These are phyloP conservation scores for Drosophila arizonae DNA, from an alignment of 1,140 invertebrate species.

Conservation along the genomic window DNA sequence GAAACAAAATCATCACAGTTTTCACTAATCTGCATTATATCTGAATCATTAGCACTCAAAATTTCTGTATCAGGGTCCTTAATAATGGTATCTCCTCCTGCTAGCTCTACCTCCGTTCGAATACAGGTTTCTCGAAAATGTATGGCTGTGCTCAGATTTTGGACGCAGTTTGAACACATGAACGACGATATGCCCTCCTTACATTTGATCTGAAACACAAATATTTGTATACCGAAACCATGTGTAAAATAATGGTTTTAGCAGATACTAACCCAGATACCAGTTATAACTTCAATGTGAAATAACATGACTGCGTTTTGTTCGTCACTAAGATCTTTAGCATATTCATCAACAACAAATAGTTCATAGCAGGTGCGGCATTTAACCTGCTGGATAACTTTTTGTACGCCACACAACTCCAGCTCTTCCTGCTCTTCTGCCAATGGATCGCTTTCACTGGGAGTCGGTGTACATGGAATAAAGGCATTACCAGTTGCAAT, in stretches of 20 bases:
- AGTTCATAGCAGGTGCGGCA: conserved; percentile 52
- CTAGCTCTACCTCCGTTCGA: conserved; percentile 39
- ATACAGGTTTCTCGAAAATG: conserved; percentile 63
- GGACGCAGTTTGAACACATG: conserved; percentile 48
- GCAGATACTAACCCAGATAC: conserved; percentile 56
- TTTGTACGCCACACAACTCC: background rate
- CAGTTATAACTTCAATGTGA: conserved; percentile 71
- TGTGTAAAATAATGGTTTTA: background rate
- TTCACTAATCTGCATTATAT: background rate
- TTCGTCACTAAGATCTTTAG: conserved; percentile 49
- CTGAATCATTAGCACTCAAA: background rate
- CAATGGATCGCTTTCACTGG: conserved; percentile 25
- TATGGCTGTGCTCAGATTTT: conserved; percentile 44
- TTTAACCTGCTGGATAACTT: background rate
- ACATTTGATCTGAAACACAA: conserved; percentile 35
- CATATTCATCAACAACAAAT: conserved; percentile 24
- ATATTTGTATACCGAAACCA: background rate
- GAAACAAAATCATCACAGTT: conserved; percentile 13
- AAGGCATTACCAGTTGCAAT: conserved; percentile 36
- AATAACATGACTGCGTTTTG: conserved; percentile 55
- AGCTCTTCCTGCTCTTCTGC: conserved; percentile 14
- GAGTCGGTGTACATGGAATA: conserved; percentile 8
- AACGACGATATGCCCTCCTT: conserved; percentile 22
- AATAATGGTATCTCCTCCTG: background rate
- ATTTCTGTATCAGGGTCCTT: conserved; percentile 33